Base-by-base conservation (phyloP, 2,797 vertebrate genomes). In the Decapterus maruadsi region DNA sequence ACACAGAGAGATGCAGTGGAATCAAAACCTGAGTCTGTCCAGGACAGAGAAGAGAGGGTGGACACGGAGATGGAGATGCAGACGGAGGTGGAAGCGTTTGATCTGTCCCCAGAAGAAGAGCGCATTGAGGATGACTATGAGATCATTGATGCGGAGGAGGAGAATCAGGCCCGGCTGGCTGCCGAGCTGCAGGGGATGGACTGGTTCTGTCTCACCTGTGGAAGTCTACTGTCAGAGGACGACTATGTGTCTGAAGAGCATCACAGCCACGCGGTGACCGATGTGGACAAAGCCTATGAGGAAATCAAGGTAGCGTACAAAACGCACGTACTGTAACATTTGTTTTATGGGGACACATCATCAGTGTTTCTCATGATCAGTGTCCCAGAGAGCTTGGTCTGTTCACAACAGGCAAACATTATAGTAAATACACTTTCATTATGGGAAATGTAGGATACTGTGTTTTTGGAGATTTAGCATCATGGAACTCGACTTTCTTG, bases 201-300 rank as follows among this genome's bases (percentile, higher is more conserved):
- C 85, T 95, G 95, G 54, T 99, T 96, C 56, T 99, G 98, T 87
- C 87, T 95, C 58, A 93, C 93, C 56, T 99, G 98, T 86, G 96
- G 88, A 77, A 93, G 93, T 86, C 95, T 96, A 74, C 94, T 99
- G 85, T 94, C 95, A 75, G 92, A 96, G 68, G 94, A 93, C 19
- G 96, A 96, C 78, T 92, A 87, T 46, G 80, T 87, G 40, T 95
- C 94, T 75, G 95, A 88, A 63, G 91, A 94, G n/a, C 98, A 99
- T 88, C 93, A 91, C 84, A 89, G 90, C 67, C 98, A 99, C 8
- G 87, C 96, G 42, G 92, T 97, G 59, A 94, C 93, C 3, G 87
- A 93, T 1, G 90, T 98, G 83, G 96, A 97, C 77, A 91, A 92
- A 72, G 97, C 97, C 53, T 96, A 96, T 73, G 88, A 94, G 74